Evolutionary conservation across 2,888 invertebrate species (phyloP).

Genomic region (Phoenoteleia sp.): DNA sequence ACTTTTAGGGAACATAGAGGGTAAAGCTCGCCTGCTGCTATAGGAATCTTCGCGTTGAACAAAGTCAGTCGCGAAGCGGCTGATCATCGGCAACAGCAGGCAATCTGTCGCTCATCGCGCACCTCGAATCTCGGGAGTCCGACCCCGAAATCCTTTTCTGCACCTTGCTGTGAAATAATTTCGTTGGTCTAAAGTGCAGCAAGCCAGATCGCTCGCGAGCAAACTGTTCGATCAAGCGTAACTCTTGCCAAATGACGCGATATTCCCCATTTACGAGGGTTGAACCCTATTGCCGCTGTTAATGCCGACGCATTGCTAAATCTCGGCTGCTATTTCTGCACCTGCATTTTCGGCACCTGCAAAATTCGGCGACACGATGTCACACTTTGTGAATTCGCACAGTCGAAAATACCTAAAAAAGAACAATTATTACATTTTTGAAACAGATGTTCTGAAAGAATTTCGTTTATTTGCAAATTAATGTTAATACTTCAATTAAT

Average conservation of each 20-base stretch:
- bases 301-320: conserved; percentile 36
- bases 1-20: conserved; percentile 9
- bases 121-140: conserved; percentile 53
- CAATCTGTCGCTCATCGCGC: conserved; percentile 62
- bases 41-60: conserved; percentile 8
- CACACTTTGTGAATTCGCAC: not conserved
- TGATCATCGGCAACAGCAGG: conserved; percentile 46
- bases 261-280: not conserved
- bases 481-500: too few relatives aligned
- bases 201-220: conserved; percentile 52
- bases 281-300: conserved; percentile 22
- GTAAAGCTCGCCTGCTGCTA: conserved; percentile 21
- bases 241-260: conserved; percentile 58
- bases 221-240: conserved; percentile 58
- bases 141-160: conserved; percentile 62
- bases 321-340: conserved; percentile 46
- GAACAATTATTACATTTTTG: too few relatives aligned
- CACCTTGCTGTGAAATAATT: conserved; percentile 60
- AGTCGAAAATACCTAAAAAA: too few relatives aligned
- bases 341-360: conserved; percentile 60
- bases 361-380: conserved; percentile 11
- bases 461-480: too few relatives aligned
- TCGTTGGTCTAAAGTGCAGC: conserved; percentile 32
- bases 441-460: too few relatives aligned
- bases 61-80: conserved; percentile 68